These are phyloP conservation scores for Halcyon chelicuti DNA, from an alignment of 2,797 vertebrate genomes.

Conservation along the genomic window DNA sequence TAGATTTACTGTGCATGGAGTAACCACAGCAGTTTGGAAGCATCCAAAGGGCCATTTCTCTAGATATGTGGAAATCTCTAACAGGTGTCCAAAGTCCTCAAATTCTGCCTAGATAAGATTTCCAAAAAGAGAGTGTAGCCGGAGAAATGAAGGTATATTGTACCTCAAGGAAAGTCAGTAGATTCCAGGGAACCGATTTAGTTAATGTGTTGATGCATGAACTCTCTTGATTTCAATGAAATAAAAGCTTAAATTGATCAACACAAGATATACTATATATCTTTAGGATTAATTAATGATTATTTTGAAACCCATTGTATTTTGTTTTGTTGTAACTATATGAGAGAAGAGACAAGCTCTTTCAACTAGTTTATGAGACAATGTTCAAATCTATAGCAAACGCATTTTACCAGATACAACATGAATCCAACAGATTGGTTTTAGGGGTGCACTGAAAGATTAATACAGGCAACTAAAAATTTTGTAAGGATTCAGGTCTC, in stretches of 20 bases:
- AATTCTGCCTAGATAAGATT: neutral
- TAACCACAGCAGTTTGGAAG: neutral
- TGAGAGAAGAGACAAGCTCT: neutral
- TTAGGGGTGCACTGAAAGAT: conserved; percentile 18
- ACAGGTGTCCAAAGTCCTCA: neutral
- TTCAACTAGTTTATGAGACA: neutral
- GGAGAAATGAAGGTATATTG: neutral
- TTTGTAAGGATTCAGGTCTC: neutral
- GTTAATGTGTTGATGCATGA: neutral
- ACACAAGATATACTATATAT: neutral
- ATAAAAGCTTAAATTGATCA: neutral
- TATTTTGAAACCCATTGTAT: neutral
- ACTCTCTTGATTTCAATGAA: neutral
- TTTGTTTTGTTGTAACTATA: neutral
- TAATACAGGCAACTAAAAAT: conserved; percentile 22
- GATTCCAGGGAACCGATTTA: neutral
- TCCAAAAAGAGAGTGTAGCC: neutral
- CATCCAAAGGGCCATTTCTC: neutral
- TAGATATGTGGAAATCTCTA: neutral
- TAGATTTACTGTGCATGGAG: neutral
- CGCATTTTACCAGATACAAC: neutral
- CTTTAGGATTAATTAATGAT: neutral
- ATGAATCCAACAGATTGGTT: neutral
- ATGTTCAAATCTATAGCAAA: neutral
- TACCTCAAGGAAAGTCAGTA: neutral